Conservation (phyloP, 2,888 invertebrate genomes). For the Buathra laborator region DNA sequence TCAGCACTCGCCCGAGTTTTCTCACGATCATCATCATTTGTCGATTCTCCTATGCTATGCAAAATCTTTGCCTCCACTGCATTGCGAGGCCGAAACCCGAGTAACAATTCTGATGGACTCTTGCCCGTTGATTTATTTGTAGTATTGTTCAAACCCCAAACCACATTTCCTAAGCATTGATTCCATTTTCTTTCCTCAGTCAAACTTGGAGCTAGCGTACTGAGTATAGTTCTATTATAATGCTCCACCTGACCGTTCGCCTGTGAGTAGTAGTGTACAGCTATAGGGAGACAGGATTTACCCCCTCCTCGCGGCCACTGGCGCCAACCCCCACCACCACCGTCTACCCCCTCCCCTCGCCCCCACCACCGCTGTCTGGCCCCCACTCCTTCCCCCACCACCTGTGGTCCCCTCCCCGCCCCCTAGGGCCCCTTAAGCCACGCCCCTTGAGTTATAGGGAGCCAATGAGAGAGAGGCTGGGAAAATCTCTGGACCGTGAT, state of each 20-base stretch:
- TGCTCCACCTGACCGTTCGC: slow-evolving; percentile 75
- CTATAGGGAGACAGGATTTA: no score
- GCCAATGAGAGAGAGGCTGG: no score
- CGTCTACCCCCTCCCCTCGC: no score
- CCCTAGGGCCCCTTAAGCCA: no score
- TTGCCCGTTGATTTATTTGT: slow-evolving; percentile 62
- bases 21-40: slow-evolving; percentile 6
- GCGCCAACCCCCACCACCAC: no score
- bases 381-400: no score
- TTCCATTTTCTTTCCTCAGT: slow-evolving; percentile 59
- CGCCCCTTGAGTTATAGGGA: no score
- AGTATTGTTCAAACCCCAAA: slow-evolving; percentile 64
- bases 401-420: no score
- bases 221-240: slow-evolving; percentile 72
- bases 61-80: slow-evolving; percentile 55
- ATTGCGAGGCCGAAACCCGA: slow-evolving; percentile 59
- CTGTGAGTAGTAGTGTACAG: no score
- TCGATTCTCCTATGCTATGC: slow-evolving; percentile 36
- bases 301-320: no score
- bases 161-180: slow-evolving; percentile 15
- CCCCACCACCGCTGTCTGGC: no score
- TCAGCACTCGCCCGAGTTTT: neutral
- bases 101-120: slow-evolving; percentile 59
- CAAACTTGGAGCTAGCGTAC: slow-evolving; percentile 67
- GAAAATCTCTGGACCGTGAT: no score